Percentiles rank a stretch among this genome's conserved stretches.
phyloP scores from a whole-genome alignment of 2,888 invertebrate species.

The Eumerus sabulonum region DNA sequence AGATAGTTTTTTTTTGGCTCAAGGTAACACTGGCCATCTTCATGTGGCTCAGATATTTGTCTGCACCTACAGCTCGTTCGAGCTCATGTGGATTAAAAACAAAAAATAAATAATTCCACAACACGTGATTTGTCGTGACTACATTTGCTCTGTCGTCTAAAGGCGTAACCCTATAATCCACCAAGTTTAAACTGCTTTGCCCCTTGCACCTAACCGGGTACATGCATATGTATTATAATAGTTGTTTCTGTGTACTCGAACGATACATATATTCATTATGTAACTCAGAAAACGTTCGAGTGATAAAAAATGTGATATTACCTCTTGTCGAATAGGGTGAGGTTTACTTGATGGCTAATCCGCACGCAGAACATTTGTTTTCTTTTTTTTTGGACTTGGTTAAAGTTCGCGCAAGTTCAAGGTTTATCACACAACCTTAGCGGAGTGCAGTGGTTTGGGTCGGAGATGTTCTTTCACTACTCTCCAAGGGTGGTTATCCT shows the following conservation, averaged over 20 bases:
- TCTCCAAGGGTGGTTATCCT: too few relatives aligned
- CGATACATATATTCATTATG: slow-evolving; percentile 23
- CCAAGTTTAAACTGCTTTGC: neutral
- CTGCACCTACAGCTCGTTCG: too few relatives aligned
- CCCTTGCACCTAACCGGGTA: neutral
- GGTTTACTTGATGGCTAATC: too few relatives aligned
- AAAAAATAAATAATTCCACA: slow-evolving; percentile 23
- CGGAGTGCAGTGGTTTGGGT: too few relatives aligned
- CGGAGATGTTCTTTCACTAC: too few relatives aligned
- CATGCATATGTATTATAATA: slow-evolving; percentile 2
- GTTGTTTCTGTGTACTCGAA: slow-evolving; percentile 48
- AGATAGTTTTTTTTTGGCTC: neutral
- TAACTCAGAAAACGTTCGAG: slow-evolving; percentile 50
- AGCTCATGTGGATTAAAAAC: neutral
- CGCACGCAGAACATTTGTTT: too few relatives aligned
- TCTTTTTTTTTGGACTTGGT: too few relatives aligned
- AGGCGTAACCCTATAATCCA: neutral
- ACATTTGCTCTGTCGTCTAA: slow-evolving; percentile 6
- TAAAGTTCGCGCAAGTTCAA: too few relatives aligned
- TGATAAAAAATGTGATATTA: slow-evolving; percentile 34
- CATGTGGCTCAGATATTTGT: too few relatives aligned
- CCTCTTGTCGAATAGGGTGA: too few relatives aligned
- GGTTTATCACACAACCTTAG: too few relatives aligned
- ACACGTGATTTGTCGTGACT: slow-evolving; percentile 43
- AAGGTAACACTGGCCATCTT: too few relatives aligned